phyloP scores from a whole-genome alignment of 2,113 vertebrate genomes.

The Mustela lutreola region DNA sequence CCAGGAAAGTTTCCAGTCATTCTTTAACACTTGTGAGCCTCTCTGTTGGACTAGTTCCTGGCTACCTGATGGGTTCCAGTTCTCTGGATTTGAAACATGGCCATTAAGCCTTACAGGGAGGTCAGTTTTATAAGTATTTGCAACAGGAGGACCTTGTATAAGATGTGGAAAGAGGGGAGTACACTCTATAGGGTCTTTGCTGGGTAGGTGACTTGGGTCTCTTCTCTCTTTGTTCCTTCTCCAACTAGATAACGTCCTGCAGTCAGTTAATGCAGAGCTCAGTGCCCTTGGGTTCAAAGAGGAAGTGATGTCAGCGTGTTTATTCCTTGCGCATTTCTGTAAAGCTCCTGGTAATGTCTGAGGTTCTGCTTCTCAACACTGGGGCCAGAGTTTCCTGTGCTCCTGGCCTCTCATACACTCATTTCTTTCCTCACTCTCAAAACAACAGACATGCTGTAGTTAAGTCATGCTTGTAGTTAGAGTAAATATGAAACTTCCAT shows the following conservation, averaged over 20 bases:
- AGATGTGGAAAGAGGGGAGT: neutral
- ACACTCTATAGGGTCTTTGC: neutral
- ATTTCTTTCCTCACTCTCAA: neutral
- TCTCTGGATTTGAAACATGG: neutral
- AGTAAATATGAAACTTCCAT: neutral
- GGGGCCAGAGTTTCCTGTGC: no score
- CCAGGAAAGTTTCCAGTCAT: neutral
- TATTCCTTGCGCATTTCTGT: neutral
- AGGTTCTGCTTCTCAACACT: neutral
- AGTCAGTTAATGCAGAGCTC: neutral
- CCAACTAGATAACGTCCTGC: neutral
- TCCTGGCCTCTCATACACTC: neutral
- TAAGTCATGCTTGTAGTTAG: neutral
- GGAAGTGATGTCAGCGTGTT: neutral
- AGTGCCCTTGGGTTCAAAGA: neutral
- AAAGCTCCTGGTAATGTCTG: neutral
- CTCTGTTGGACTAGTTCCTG: neutral
- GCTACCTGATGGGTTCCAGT: neutral
- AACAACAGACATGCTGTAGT: neutral
- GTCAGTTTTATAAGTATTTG: neutral
- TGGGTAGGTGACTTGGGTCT: neutral
- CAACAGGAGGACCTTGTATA: neutral
- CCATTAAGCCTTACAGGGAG: neutral
- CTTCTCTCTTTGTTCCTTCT: neutral
- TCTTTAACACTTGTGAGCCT: neutral